Evolutionary conservation across 2,888 invertebrate species (phyloP).

Genomic region (Volucella zonaria): DNA sequence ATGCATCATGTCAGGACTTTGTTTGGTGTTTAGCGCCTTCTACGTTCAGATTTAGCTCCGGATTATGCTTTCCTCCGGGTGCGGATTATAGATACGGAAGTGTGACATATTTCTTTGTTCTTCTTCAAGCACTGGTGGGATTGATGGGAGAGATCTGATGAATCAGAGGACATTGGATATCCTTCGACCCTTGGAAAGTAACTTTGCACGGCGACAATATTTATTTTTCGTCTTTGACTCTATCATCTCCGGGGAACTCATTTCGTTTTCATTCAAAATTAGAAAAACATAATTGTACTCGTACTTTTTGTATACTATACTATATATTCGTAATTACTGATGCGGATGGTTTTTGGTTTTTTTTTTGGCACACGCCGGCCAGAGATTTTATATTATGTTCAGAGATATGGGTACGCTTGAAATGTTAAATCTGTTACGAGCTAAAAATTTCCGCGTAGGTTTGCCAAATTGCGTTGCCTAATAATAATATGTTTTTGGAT

Average conservation of each 20-base stretch:
- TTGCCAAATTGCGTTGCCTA: slow-evolving; percentile 54
- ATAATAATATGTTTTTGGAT: slow-evolving; percentile 32
- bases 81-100: slow-evolving; percentile 34
- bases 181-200: slow-evolving; percentile 53
- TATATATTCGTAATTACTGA: slow-evolving; percentile 31
- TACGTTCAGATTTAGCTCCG: slow-evolving; percentile 59
- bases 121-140: neutral
- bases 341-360: slow-evolving; percentile 24
- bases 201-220: neutral
- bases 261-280: slow-evolving; percentile 51
- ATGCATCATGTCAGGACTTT: slow-evolving; percentile 40
- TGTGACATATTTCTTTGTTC: slow-evolving; percentile 57
- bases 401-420: slow-evolving; percentile 28
- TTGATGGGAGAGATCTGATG: slow-evolving; percentile 13
- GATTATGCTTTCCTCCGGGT: slow-evolving; percentile 37
- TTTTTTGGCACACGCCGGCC: slow-evolving; percentile 60
- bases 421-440: slow-evolving; percentile 55
- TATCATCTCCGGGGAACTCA: slow-evolving; percentile 17
- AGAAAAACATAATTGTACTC: slow-evolving; percentile 14
- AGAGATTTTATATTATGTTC: slow-evolving; percentile 39
- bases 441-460: slow-evolving; percentile 57
- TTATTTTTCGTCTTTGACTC: slow-evolving; percentile 16
- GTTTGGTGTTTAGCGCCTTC: slow-evolving; percentile 65
- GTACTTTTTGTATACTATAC: slow-evolving; percentile 10
- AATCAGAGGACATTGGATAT: slow-evolving; percentile 46